A percentile compares a stretch with the other conserved stretches of the same genome.
phyloP scores from a whole-genome alignment of 2,888 invertebrate species.

The Carabus problematicus region DNA sequence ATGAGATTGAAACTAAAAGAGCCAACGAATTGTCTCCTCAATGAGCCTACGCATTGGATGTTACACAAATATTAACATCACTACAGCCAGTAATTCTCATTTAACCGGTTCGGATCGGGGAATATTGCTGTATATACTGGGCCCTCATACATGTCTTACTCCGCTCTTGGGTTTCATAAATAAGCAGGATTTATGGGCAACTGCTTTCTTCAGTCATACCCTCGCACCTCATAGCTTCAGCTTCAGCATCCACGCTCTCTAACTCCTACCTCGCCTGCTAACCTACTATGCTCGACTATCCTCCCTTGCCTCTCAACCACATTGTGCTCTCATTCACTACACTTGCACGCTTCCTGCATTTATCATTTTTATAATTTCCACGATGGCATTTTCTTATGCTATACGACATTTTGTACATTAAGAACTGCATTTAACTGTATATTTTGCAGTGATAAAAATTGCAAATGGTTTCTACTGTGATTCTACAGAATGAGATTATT shows the following conservation, averaged over 20 bases:
- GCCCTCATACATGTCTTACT: slow-evolving; percentile 52
- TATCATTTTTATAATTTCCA: slow-evolving; percentile 41
- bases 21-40: no score
- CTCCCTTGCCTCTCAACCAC: slow-evolving; percentile 5
- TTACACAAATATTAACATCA: no score
- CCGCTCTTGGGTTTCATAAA: slow-evolving; percentile 57
- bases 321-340: slow-evolving; percentile 5
- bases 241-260: slow-evolving; percentile 11
- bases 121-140: slow-evolving; percentile 47
- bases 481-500: no score
- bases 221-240: slow-evolving; percentile 55
- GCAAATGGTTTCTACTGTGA: neutral
- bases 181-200: slow-evolving; percentile 58
- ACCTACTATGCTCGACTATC: slow-evolving; percentile 3
- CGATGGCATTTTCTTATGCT: slow-evolving; percentile 39
- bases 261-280: slow-evolving; percentile 15
- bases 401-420: slow-evolving; percentile 36
- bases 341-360: slow-evolving; percentile 32
- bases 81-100: neutral
- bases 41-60: no score
- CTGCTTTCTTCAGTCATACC: slow-evolving; percentile 51
- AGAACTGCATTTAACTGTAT: slow-evolving; percentile 39
- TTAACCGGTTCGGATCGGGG: neutral
- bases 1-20: no score
- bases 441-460: slow-evolving; percentile 32